Evolutionary conservation across 2,113 vertebrate species (phyloP), one percentile per base, ranked within the genome.

Genomic region (Tenebrosternarchus preto): DNA sequence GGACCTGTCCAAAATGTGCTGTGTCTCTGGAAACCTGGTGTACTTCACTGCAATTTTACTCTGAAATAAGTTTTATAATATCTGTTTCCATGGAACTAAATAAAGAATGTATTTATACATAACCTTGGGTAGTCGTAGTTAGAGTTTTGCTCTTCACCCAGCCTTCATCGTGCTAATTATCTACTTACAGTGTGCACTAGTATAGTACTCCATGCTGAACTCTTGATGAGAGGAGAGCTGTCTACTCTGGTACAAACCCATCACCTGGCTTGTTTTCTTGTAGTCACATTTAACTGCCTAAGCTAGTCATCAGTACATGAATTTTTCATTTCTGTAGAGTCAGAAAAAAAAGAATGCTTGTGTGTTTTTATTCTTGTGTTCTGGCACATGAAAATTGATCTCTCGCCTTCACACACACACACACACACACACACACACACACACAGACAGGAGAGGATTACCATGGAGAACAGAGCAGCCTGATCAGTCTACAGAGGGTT

Each of bases 111-210:
- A 31, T 20, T 29, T 25, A 70, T 69, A 16, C 6, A n/a, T 31
- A 53, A 36, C n/a, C 39, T 53, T 59, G 50, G 59, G 79, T 56
- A 12, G 17, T 22, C 11, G 4, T 33, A 27, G 76, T 81, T 17
- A 81, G 25, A 50, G 80, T 50, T 76, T 81, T 76, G 36, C 36
- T 24, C 66, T 68, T 68, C 55, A 39, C 22, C 33, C 61, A 3
- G 12, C 50, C 33, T 80, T 68, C 55, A 46, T 68, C 63, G 27
- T 56, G 72, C 64, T 76, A 73, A 81, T 81, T 76, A 81, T 81
- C 76, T 81, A 81, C 76, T 81, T 70, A 67, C 24, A 70, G 72
- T 60, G 67, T 59, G 24, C 73, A 53, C 64, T 29, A 24, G 53
- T 33, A 50, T 22, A 39, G 33, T 39, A 8, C n/a, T 68, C 64